Evolutionary conservation across 2,113 vertebrate genomes (phyloP).

Genomic region (Otis tarda): DNA sequence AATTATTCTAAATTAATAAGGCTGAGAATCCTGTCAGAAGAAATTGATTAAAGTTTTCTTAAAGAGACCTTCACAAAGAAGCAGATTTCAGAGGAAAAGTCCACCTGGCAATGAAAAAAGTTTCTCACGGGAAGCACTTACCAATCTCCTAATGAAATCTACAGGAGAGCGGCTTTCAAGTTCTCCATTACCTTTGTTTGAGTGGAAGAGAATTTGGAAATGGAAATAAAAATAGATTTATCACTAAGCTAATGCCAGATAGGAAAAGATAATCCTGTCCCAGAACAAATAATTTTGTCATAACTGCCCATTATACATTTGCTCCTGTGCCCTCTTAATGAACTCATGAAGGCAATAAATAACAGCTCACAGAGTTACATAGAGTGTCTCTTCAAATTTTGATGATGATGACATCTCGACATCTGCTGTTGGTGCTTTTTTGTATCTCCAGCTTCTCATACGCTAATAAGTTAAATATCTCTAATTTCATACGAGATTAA

Average conservation of each 20-base stretch:
- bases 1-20: background rate
- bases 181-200: background rate
- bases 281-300: background rate
- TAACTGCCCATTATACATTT: background rate
- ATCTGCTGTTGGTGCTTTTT: background rate
- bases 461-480: background rate
- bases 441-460: background rate
- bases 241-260: background rate
- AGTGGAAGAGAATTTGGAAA: background rate
- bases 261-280: background rate
- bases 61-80: background rate
- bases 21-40: background rate
- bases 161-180: background rate
- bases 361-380: background rate
- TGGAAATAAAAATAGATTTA: background rate
- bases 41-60: background rate
- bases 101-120: background rate
- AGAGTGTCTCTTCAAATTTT: background rate
- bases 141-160: background rate
- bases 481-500: background rate
- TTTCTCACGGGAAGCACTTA: background rate
- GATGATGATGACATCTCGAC: background rate
- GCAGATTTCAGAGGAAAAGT: background rate
- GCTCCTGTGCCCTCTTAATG: background rate
- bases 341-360: background rate